These are phyloP conservation scores for Acrocephalus scirpaceus DNA, from an alignment of 2,797 vertebrate species.

Conservation along the genomic window DNA sequence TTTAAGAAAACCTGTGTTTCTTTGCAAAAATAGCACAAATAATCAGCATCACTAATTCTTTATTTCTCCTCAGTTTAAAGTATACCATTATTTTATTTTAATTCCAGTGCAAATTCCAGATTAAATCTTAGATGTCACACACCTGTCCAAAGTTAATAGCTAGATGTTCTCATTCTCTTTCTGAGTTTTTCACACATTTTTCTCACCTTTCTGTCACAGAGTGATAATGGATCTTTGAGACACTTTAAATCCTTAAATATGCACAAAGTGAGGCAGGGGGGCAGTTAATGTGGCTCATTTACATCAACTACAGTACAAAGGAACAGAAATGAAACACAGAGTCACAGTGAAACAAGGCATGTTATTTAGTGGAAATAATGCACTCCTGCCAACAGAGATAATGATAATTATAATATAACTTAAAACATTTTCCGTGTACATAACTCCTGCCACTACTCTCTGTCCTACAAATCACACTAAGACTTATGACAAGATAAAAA, in stretches of 20 bases:
- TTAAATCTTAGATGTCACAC: neutral
- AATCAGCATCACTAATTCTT: neutral
- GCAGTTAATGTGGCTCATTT: constrained; percentile 39
- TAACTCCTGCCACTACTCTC: neutral
- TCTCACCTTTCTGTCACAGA: neutral
- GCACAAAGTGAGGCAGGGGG: constrained; percentile 16
- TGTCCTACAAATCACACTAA: neutral
- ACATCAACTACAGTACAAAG: neutral
- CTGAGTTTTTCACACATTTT: constrained; percentile 9
- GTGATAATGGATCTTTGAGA: constrained; percentile 22
- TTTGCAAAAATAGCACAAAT: neutral
- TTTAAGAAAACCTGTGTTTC: neutral
- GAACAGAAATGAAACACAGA: constrained; percentile 9
- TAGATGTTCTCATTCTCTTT: neutral
- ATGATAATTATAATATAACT: constrained; percentile 32
- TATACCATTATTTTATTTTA: neutral
- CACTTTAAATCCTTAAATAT: constrained; percentile 35
- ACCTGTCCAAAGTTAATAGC: neutral
- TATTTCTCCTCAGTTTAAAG: neutral
- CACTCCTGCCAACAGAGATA: constrained; percentile 13
- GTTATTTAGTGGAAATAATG: constrained; percentile 18
- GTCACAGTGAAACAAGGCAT: neutral
- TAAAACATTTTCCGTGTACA: neutral
- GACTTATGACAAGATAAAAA: constrained; percentile 14
- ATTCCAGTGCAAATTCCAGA: neutral